Evolutionary conservation across 1,140 invertebrate genomes (phyloP).

Genomic region (Camponotus vicinus): DNA sequence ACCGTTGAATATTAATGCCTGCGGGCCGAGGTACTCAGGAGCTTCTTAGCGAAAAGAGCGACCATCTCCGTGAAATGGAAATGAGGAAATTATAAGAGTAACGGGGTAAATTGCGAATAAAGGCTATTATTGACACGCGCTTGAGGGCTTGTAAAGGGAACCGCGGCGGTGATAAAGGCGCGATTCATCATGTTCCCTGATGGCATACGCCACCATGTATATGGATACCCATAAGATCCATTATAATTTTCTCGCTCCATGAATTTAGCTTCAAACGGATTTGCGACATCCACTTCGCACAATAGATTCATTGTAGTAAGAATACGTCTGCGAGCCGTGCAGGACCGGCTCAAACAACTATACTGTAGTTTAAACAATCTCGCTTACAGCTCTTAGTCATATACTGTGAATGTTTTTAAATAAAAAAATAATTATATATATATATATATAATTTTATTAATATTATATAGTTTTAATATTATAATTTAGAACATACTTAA

Average conservation of each 20-base stretch:
- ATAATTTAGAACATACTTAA: too few species aligned
- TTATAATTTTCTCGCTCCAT: slow-evolving; percentile 40
- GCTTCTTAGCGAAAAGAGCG: slow-evolving; percentile 76
- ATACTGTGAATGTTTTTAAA: not conserved
- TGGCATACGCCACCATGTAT: slow-evolving; percentile 29
- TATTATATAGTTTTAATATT: too few species aligned
- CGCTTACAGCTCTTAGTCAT: not conserved
- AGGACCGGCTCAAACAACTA: not conserved
- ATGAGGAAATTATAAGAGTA: slow-evolving; percentile 84
- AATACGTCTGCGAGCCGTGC: not conserved
- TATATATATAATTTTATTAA: not conserved
- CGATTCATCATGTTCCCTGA: slow-evolving; percentile 52
- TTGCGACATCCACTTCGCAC: slow-evolving; percentile 24
- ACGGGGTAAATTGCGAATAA: slow-evolving; percentile 82
- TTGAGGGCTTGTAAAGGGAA: slow-evolving; percentile 44
- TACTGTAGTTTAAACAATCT: not conserved
- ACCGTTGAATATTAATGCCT: slow-evolving; percentile 85
- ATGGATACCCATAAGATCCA: slow-evolving; percentile 31
- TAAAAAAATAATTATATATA: not conserved
- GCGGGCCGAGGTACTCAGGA: slow-evolving; percentile 74
- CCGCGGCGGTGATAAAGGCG: slow-evolving; percentile 64
- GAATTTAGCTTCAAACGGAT: slow-evolving; percentile 48
- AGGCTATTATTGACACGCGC: slow-evolving; percentile 79
- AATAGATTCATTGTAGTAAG: slow-evolving; percentile 46
- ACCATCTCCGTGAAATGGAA: slow-evolving; percentile 80